Evolutionary conservation across 2,113 vertebrate species (phyloP), one percentile per base, ranked within the genome.

Genomic region (Scatophagus argus): DNA sequence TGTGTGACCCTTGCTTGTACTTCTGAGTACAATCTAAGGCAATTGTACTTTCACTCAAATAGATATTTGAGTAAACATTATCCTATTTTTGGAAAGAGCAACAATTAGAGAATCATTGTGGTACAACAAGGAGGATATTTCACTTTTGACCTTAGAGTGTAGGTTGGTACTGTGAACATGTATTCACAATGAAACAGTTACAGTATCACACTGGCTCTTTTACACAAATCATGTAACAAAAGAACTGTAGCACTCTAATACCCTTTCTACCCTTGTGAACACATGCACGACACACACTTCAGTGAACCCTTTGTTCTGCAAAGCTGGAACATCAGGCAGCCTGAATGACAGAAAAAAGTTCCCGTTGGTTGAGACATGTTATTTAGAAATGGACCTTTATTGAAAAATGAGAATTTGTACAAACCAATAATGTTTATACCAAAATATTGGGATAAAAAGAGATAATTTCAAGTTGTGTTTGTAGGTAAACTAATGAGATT

Each of bases 261-360:
- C 21, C 36, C n/a, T 36, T 62, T 41, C 46, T 14, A 27, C 3
- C 25, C 17, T 25, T 65, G 43, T 44, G n/a, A 66, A 59, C 4
- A 23, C 46, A 56, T 21, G 11, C n/a, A 46, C 31, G 54, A 66
- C 5, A 17, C 27, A 49, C 27, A 58, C 27, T 39, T 80, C 23
- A 82, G 27, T 71, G 23, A 73, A 51, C 41, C 19, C 62, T 58
- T 75, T 84, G 79, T 82, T 79, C 47, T 51, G 2, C 39, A 44
- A 69, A 41, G 47, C 19, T 47, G 12, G 74, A 79, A 59, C 32
- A 55, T 23, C 17, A 44, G 23, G 8, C 16, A 31, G 8, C n/a
- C 10, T 5, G 17, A 63, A 41, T 16, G 8, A 34, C 25, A 62
- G 4, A 6, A 23, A n/a, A 13, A 63, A 64, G 5, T 49, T 62